Evolutionary conservation across 2,888 invertebrate species (phyloP).

Genomic region (Neoitamus cyanurus): DNA sequence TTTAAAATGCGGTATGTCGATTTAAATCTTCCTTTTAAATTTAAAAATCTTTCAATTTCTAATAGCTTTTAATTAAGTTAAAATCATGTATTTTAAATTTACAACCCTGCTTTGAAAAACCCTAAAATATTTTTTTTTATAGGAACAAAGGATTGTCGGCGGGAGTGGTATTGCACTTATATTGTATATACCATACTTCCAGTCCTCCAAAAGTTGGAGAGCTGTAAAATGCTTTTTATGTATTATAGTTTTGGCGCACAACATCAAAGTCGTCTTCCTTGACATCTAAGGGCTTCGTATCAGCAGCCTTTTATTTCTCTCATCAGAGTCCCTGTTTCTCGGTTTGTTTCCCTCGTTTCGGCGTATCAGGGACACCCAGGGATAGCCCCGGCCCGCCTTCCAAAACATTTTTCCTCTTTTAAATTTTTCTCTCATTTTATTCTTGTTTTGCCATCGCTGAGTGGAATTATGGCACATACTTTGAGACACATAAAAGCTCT

Average conservation of each 20-base stretch:
- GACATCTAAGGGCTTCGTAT: constrained; percentile 22
- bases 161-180: constrained; percentile 22
- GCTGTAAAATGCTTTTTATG: constrained; percentile 41
- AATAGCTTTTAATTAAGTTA: no score
- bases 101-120: background rate
- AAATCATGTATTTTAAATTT: background rate
- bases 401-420: constrained; percentile 36
- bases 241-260: constrained; percentile 46
- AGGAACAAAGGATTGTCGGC: background rate
- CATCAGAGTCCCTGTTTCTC: background rate
- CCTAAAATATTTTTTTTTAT: background rate
- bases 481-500: constrained; percentile 20
- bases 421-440: constrained; percentile 39
- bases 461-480: constrained; percentile 42
- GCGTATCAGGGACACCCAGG: background rate
- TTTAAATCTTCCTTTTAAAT: no score
- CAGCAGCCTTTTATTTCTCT: constrained; percentile 32
- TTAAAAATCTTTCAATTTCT: no score
- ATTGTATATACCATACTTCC: constrained; percentile 27
- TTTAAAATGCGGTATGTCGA: no score
- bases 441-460: constrained; percentile 25
- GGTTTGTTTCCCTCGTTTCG: background rate
- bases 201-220: background rate
- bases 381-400: background rate
- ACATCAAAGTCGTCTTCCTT: constrained; percentile 43